phyloP scores from a whole-genome alignment of 92 coral and sea anemone genomes.

The Paragorgia papillata region DNA sequence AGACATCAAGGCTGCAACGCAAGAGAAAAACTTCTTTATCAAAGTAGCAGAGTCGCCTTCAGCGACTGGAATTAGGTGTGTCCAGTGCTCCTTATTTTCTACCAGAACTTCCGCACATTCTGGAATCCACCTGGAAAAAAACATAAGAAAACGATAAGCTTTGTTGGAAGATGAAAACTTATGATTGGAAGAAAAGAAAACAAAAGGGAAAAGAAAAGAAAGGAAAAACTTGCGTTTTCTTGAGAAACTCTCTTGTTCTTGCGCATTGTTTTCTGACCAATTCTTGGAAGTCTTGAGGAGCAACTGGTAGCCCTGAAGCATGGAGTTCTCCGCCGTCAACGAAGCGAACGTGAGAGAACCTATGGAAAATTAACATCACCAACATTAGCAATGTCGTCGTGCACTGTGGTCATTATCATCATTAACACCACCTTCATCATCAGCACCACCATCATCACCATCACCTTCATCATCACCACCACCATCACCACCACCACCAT shows the following conservation, averaged over 20 bases:
- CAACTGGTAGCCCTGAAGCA: slow-evolving; percentile 86
- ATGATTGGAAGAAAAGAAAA: too few species aligned
- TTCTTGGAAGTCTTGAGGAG: slow-evolving; percentile 85
- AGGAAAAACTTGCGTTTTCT: slow-evolving; percentile 73
- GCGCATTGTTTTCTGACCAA: slow-evolving; percentile 91
- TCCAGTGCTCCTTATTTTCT: slow-evolving; percentile 80
- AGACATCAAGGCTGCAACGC: slow-evolving; percentile 95
- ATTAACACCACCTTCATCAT: too few species aligned
- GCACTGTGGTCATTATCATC: not conserved
- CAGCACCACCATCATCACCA: too few species aligned
- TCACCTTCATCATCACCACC: too few species aligned
- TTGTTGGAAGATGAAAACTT: too few species aligned
- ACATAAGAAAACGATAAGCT: too few species aligned
- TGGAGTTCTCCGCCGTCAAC: slow-evolving; percentile 82
- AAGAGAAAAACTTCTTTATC: slow-evolving; percentile 91
- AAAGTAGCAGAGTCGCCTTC: slow-evolving; percentile 85
- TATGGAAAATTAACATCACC: slow-evolving; percentile 22
- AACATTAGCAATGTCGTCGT: not conserved
- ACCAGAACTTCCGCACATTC: slow-evolving; percentile 91
- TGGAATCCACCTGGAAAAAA: slow-evolving; percentile 79
- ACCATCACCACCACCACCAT: too few species aligned
- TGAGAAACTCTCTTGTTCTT: slow-evolving; percentile 84
- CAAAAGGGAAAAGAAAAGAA: too few species aligned
- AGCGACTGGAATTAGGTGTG: slow-evolving; percentile 77
- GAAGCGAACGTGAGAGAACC: slow-evolving; percentile 87